Conservation (phyloP, 1,140 invertebrate species). For the Diorhabda carinulata region DNA sequence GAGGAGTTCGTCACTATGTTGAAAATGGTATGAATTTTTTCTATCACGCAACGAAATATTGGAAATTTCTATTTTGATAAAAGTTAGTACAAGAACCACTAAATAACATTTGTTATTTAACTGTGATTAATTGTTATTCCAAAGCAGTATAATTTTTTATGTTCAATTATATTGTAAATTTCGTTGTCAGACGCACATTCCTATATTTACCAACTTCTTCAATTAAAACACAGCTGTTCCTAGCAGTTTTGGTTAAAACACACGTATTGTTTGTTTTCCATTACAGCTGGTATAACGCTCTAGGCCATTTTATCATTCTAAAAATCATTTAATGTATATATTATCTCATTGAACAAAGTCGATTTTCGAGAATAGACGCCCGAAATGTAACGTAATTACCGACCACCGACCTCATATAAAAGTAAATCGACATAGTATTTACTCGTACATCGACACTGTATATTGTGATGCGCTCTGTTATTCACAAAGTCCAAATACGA, state of each 20-base stretch:
- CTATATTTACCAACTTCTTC: no score
- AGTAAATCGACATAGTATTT: slow-evolving; percentile 1
- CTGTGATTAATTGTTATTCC: no score
- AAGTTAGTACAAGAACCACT: no score
- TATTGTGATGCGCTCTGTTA: neutral
- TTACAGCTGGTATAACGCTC: neutral
- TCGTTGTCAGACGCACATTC: no score
- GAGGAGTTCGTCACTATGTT: no score
- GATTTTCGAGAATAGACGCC: neutral
- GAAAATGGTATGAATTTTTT: no score
- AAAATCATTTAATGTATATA: neutral
- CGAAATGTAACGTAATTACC: neutral
- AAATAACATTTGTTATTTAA: no score
- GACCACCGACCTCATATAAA: neutral
- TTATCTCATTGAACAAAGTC: neutral
- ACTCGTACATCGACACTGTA: neutral
- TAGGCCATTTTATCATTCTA: neutral
- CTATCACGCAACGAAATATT: no score
- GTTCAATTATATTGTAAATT: no score
- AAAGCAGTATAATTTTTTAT: no score
- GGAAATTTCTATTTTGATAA: no score
- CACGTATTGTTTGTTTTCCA: neutral
- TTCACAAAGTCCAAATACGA: slow-evolving; percentile 2
- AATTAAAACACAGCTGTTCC: no score
- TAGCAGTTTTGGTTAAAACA: neutral